Evolutionary conservation across 35 echinoderm and acorn worm species (phyloP).

Genomic region (Ptychodera flava): DNA sequence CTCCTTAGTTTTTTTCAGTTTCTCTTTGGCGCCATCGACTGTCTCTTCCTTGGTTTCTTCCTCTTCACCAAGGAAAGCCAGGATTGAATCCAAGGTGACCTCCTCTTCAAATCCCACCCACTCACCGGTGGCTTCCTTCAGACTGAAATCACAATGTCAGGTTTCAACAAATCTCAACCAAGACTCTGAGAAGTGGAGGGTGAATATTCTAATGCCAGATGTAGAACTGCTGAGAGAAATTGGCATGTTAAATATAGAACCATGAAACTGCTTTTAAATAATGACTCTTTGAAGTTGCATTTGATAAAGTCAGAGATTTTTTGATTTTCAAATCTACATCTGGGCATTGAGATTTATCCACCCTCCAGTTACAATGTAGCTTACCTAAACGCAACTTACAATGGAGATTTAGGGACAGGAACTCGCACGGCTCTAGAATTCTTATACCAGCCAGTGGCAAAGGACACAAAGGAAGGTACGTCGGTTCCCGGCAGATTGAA

Average conservation of each 20-base stretch:
- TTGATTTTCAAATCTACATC: no score
- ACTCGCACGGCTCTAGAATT: neutral
- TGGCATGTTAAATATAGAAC: no score
- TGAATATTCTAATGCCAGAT: no score
- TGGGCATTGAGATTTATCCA: no score
- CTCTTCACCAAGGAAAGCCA: neutral
- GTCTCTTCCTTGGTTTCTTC: neutral
- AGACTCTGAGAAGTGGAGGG: no score
- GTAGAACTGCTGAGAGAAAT: no score
- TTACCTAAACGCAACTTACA: neutral
- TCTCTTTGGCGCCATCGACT: neutral
- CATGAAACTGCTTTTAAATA: no score
- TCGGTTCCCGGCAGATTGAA: neutral
- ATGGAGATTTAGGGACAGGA: neutral
- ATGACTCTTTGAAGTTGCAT: no score
- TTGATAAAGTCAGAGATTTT: no score
- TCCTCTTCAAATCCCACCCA: neutral
- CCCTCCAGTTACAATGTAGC: no score
- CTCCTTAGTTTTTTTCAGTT: neutral
- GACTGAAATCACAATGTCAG: neutral
- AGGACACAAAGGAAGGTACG: neutral
- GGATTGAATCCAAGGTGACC: neutral
- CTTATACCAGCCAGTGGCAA: neutral
- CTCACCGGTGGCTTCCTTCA: neutral
- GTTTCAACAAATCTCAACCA: no score